Conservation (phyloP, 1,140 invertebrate genomes). For the Cyphomyrmex costatus region DNA sequence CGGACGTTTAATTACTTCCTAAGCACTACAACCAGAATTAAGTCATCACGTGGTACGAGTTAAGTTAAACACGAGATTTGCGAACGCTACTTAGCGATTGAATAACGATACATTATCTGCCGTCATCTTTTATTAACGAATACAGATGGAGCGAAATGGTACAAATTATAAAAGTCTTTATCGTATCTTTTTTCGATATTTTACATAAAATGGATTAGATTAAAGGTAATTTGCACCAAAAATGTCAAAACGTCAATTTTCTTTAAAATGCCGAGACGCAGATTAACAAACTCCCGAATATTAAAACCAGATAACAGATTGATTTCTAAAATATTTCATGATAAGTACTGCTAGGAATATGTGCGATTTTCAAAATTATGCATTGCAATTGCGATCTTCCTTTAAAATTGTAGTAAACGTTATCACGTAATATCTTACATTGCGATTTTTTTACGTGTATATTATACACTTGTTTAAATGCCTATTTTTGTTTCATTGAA, state of each 20-base stretch:
- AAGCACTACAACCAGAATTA: slow-evolving; percentile 66
- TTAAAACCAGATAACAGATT: not conserved
- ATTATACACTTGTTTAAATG: too few species aligned
- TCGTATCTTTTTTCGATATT: not conserved
- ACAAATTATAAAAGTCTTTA: slow-evolving; percentile 1
- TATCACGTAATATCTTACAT: too few species aligned
- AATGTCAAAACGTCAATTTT: not conserved
- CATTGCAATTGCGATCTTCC: too few species aligned
- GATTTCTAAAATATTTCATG: not conserved
- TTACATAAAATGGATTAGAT: not conserved
- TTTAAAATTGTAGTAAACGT: too few species aligned
- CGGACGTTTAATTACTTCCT: slow-evolving; percentile 78
- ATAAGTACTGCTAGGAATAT: too few species aligned
- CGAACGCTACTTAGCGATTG: slow-evolving; percentile 6
- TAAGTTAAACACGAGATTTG: not conserved
- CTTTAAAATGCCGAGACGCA: not conserved
- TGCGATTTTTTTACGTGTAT: too few species aligned
- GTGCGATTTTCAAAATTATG: too few species aligned
- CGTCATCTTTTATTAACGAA: not conserved
- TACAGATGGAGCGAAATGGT: not conserved
- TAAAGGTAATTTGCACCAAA: not conserved
- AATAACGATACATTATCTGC: not conserved
- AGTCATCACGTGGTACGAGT: slow-evolving; percentile 56
- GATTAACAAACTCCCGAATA: not conserved
- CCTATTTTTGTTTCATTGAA: too few species aligned